Percentiles rank a stretch among this genome's conserved stretches.
phyloP scores from a whole-genome alignment of 2,113 vertebrate species.

The Coregonus clupeaformis region DNA sequence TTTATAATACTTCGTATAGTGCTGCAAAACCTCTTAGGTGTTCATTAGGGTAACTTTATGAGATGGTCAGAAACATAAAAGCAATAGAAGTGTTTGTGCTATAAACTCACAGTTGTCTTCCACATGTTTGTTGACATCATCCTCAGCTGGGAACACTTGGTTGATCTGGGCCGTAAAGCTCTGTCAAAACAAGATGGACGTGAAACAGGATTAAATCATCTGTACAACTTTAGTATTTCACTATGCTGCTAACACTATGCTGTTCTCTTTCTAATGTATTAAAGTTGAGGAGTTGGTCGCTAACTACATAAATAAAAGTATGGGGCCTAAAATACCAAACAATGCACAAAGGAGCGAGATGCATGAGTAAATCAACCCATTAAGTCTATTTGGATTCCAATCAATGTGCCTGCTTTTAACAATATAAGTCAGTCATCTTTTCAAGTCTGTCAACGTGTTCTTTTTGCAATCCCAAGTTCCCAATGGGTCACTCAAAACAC shows the following conservation, averaged over 20 bases:
- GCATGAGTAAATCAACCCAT: not conserved
- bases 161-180: conserved; percentile 87
- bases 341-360: not conserved
- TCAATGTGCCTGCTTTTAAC: not conserved
- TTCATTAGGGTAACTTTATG: too few relatives aligned
- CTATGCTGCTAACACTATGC: not conserved
- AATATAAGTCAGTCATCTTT: not conserved
- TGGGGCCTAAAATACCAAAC: not conserved
- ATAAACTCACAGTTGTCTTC: conserved; percentile 93
- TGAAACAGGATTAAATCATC: not conserved
- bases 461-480: not conserved
- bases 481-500: not conserved
- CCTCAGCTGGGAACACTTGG: conserved; percentile 96
- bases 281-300: not conserved
- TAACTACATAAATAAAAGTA: not conserved
- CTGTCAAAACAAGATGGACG: conserved; percentile 60
- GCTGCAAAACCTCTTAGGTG: too few relatives aligned
- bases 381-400: not conserved
- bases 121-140: conserved; percentile 91
- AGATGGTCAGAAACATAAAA: not conserved
- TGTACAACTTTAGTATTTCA: conserved; percentile 56
- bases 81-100: not conserved
- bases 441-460: not conserved
- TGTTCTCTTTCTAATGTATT: not conserved
- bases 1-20: not conserved